Conservation (phyloP, 2,888 invertebrate genomes). For the Oithona nana region DNA sequence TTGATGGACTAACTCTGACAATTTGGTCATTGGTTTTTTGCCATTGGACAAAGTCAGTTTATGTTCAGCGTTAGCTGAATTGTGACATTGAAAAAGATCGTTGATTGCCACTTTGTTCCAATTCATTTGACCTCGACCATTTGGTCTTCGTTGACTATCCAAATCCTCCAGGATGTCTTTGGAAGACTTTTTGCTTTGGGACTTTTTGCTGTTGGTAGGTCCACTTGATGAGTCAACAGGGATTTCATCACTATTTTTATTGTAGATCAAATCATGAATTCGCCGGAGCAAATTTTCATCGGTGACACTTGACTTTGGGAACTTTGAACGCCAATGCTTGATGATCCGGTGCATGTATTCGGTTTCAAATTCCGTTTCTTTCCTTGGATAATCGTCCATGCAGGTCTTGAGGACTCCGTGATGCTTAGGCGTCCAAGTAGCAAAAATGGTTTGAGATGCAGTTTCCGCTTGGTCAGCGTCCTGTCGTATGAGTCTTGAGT, state of each 20-base stretch:
- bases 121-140: conserved; percentile 2
- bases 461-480: not conserved
- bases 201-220: too few relatives aligned
- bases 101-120: not conserved
- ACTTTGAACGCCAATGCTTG: not conserved
- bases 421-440: conserved; percentile 5
- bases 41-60: not conserved
- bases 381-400: not conserved
- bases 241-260: too few relatives aligned
- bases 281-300: not conserved
- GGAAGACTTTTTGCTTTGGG: too few relatives aligned
- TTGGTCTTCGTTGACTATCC: not conserved
- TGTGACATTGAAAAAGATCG: not conserved
- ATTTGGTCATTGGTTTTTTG: not conserved
- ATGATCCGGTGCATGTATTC: not conserved
- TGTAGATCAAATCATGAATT: not conserved
- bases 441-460: not conserved
- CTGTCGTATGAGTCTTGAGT: not conserved
- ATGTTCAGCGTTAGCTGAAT: too few relatives aligned
- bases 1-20: not conserved
- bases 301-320: not conserved
- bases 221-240: too few relatives aligned
- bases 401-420: not conserved
- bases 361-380: too few relatives aligned
- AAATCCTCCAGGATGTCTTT: not conserved